Base-by-base conservation (phyloP, 2,797 vertebrate species). In the Sebastes melanostomus region DNA sequence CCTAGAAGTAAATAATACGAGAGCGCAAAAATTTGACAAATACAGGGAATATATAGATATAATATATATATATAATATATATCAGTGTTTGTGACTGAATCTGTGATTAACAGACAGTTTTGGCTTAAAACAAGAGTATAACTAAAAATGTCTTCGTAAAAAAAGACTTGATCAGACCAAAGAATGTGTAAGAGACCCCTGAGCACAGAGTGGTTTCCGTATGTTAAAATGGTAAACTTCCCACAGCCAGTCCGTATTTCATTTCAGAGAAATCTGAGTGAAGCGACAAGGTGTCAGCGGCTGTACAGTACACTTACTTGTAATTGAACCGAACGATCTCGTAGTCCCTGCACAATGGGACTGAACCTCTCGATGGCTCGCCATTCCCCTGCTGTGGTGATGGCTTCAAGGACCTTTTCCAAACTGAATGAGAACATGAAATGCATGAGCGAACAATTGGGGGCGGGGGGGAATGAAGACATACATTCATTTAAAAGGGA, bases 361-460 rank as follows among this genome's bases (percentile, higher is more conserved):
- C 94, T 95, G 92, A 99, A 99, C 89, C 98, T 96, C 75, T 96
- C 96, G 32, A 93, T 93, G 71, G 92, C 94, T 86, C 89, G 95
- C 92, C 96, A 96, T 91, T 99, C 98, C 79, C 97, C 97, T 77
- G 96, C 96, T 82, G 94, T 93, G 74, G 98, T 98, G 93, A 99
- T 92, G 84, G 98, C 98, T 94, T 98, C 98, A 89, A 99, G 96
- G 90, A 99, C 97, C 91, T 99, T 99, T 96, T 99, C 98, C 92
- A 99, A 92, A 83, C 98, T 99, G 86, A 76, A 92, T 54, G 80
- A 83, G 58, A 90, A 89, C 66, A 93, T 77, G 36, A 90, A 82
- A 92, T 58, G 66, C 69, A 87, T 86, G 46, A 90, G 50, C 11
- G 8, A 72, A 91, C 54, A 78, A 78, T 4, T 30, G 13, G 46